These are phyloP conservation scores for Vanessa atalanta DNA, from an alignment of 1,140 invertebrate species.

Conservation along the genomic window DNA sequence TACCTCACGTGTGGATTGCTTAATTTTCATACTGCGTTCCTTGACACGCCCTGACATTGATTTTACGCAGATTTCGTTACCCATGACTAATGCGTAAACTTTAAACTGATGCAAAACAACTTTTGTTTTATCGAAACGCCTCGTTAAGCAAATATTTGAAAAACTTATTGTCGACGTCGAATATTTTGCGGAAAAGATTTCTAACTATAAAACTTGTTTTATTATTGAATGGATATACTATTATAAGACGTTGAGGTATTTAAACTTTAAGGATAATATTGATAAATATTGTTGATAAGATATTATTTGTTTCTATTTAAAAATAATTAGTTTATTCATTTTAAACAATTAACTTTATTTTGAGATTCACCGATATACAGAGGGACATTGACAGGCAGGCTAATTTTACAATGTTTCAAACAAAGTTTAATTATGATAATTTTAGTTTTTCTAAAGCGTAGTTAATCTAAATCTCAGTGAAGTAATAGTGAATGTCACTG, in stretches of 20 bases:
- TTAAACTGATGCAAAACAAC: conserved; percentile 13
- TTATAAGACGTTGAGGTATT: not conserved
- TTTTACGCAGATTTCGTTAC: conserved; percentile 12
- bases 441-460: no score
- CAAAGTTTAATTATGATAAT: no score
- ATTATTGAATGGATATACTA: not conserved
- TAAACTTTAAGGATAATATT: no score
- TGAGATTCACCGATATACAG: no score
- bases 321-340: no score
- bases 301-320: no score
- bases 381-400: no score
- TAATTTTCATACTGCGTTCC: conserved; percentile 28
- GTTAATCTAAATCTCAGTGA: no score
- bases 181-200: conserved; percentile 3
- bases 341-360: no score
- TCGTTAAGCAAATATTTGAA: not conserved
- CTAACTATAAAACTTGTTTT: conserved; percentile 3
- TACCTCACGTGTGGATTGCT: conserved; percentile 28
- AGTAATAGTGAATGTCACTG: no score
- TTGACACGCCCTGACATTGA: conserved; percentile 40
- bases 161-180: not conserved
- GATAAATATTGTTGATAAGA: no score
- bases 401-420: no score
- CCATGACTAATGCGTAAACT: conserved; percentile 7
- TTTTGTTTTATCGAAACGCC: not conserved